Evolutionary conservation across 2,113 vertebrate species (phyloP).

Genomic region (Petromus typicus): DNA sequence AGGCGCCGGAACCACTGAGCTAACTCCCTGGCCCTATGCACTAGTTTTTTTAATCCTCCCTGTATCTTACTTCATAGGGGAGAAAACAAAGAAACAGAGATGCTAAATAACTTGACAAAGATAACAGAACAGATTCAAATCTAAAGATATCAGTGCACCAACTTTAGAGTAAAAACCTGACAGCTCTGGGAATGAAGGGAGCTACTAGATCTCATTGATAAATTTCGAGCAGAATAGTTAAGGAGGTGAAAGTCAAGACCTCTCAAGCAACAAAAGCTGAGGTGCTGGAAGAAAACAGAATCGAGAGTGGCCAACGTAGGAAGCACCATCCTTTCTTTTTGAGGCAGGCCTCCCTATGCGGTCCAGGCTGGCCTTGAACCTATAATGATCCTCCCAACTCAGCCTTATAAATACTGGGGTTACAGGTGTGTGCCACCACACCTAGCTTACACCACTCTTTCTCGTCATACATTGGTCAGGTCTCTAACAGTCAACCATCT

Average conservation of each 20-base stretch:
- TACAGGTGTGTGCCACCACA: neutral
- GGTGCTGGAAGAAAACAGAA: neutral
- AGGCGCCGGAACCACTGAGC: too few relatives aligned
- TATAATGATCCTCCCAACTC: neutral
- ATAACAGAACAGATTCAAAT: conserved; percentile 35
- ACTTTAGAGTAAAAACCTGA: conserved; percentile 32
- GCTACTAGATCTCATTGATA: neutral
- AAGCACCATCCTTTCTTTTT: neutral
- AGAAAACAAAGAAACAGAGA: conserved; percentile 37
- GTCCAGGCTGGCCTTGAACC: neutral
- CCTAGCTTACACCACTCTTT: neutral
- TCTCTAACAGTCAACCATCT: neutral
- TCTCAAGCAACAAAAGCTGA: neutral
- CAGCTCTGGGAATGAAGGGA: neutral
- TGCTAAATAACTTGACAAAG: conserved; percentile 10
- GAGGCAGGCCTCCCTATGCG: neutral
- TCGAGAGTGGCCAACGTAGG: neutral
- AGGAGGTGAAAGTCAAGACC: conserved; percentile 1
- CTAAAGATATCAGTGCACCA: neutral
- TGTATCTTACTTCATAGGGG: neutral
- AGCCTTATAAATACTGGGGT: neutral
- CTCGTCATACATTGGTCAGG: neutral
- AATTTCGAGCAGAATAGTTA: neutral
- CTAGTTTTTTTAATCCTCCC: conserved; percentile 11
- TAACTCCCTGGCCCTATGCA: neutral